A percentile compares a stretch with the other conserved stretches of the same genome.
Conservation (phyloP, 2,888 invertebrate genomes). For the Tiphia femorata region DNA sequence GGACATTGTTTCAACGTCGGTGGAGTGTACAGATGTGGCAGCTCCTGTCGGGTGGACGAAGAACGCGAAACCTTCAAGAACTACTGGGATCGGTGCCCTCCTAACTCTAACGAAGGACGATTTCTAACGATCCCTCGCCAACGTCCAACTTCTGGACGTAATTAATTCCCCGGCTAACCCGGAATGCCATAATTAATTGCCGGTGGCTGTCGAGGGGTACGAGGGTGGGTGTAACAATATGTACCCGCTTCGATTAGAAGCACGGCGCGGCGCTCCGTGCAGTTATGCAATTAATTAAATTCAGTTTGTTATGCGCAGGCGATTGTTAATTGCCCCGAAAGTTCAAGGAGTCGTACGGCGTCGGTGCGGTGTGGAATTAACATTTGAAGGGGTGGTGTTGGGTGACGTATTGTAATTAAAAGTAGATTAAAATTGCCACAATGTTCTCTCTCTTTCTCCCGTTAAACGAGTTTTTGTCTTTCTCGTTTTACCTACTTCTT, state of each 20-base stretch:
- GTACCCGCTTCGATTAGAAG: slow-evolving; percentile 65
- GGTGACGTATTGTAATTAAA: neutral
- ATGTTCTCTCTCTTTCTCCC: no score
- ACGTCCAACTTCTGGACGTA: slow-evolving; percentile 67
- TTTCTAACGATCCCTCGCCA: slow-evolving; percentile 60
- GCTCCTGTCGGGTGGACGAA: slow-evolving; percentile 34
- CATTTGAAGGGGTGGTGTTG: slow-evolving; percentile 9
- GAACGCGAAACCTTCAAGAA: slow-evolving; percentile 45
- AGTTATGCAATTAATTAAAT: slow-evolving; percentile 67
- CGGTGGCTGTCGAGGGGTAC: slow-evolving; percentile 51
- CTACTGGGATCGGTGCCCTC: slow-evolving; percentile 40
- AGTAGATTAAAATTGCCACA: neutral
- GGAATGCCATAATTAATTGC: slow-evolving; percentile 69
- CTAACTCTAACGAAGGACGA: slow-evolving; percentile 57
- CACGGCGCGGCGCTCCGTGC: slow-evolving; percentile 40
- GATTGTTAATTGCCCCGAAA: slow-evolving; percentile 61
- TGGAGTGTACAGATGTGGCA: no score
- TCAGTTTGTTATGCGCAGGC: slow-evolving; percentile 59
- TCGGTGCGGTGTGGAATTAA: slow-evolving; percentile 12
- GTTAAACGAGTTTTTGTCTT: no score
- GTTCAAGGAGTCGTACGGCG: slow-evolving; percentile 31
- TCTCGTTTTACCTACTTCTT: no score
- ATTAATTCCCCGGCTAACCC: slow-evolving; percentile 68
- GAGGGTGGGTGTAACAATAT: slow-evolving; percentile 62
- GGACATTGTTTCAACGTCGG: no score